Evolutionary conservation across 2,113 vertebrate species (phyloP).

Genomic region (Hiodon tergisus): DNA sequence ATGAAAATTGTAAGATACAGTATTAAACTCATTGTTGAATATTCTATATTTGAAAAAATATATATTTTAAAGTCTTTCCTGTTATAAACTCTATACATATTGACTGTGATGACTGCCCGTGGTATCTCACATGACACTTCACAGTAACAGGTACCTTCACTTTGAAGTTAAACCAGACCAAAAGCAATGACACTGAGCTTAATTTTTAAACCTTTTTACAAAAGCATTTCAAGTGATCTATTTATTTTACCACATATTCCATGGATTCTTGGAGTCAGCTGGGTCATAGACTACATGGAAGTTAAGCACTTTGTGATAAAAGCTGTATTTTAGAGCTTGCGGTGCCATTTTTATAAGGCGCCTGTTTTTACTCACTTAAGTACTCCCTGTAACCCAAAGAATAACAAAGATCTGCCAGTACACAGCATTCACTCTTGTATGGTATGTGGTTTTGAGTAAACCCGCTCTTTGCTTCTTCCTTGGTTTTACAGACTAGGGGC

Average conservation of each 20-base stretch:
- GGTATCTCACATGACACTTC: neutral
- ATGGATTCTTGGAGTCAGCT: slow-evolving; percentile 9
- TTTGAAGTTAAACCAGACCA: neutral
- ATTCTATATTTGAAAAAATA: slow-evolving; percentile 32
- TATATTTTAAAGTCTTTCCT: slow-evolving; percentile 11
- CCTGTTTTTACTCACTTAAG: slow-evolving; percentile 53
- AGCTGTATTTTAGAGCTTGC: slow-evolving; percentile 30
- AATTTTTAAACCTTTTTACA: slow-evolving; percentile 4
- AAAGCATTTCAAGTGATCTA: slow-evolving; percentile 2
- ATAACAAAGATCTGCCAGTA: slow-evolving; percentile 18
- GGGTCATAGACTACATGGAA: slow-evolving; percentile 17
- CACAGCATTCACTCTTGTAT: too few species aligned
- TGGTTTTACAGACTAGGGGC: neutral
- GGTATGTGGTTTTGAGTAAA: too few species aligned
- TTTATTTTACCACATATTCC: slow-evolving; percentile 5
- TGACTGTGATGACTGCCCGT: slow-evolving; percentile 12
- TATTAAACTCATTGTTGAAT: slow-evolving; percentile 42
- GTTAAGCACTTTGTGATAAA: slow-evolving; percentile 19
- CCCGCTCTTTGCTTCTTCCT: neutral
- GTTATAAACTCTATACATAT: slow-evolving; percentile 5
- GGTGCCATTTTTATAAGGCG: slow-evolving; percentile 49
- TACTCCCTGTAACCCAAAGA: slow-evolving; percentile 47
- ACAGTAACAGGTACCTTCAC: neutral
- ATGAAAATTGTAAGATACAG: slow-evolving; percentile 38
- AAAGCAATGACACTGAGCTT: slow-evolving; percentile 2